Percentiles rank a stretch among this genome's conserved stretches.
phyloP scores from a whole-genome alignment of 2,888 invertebrate species.

The Cheiracanthium punctorium region DNA sequence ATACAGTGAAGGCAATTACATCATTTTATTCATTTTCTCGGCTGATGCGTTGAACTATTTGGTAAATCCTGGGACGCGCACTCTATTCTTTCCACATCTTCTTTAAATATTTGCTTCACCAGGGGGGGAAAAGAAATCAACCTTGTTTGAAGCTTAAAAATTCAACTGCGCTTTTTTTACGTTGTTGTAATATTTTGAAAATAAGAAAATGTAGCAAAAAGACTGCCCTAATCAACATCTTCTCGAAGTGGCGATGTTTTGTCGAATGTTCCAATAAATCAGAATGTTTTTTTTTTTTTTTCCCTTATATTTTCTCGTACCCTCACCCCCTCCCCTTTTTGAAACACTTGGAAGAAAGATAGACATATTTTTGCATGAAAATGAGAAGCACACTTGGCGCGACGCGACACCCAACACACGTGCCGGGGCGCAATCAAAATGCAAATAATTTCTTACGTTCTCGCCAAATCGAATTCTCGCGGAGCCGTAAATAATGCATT shows the following conservation, averaged over 20 bases:
- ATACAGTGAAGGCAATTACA: too few species aligned
- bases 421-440: slow-evolving; percentile 64
- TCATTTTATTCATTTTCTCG: too few species aligned
- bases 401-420: slow-evolving; percentile 40
- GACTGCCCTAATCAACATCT: slow-evolving; percentile 13
- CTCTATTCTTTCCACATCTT: too few species aligned
- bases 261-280: neutral
- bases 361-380: slow-evolving; percentile 65
- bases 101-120: too few species aligned
- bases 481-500: slow-evolving; percentile 64
- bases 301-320: neutral
- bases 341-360: slow-evolving; percentile 15
- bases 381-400: slow-evolving; percentile 40
- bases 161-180: neutral
- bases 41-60: too few species aligned
- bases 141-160: neutral
- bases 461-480: slow-evolving; percentile 40
- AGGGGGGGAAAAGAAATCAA: too few species aligned
- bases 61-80: too few species aligned
- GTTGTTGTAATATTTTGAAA: neutral
- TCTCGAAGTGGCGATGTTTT: neutral
- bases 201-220: neutral
- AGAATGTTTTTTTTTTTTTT: neutral
- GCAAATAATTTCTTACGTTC: slow-evolving; percentile 61
- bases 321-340: neutral